Evolutionary conservation across 1,140 invertebrate genomes (phyloP).

Genomic region (Charaxes varanes): DNA sequence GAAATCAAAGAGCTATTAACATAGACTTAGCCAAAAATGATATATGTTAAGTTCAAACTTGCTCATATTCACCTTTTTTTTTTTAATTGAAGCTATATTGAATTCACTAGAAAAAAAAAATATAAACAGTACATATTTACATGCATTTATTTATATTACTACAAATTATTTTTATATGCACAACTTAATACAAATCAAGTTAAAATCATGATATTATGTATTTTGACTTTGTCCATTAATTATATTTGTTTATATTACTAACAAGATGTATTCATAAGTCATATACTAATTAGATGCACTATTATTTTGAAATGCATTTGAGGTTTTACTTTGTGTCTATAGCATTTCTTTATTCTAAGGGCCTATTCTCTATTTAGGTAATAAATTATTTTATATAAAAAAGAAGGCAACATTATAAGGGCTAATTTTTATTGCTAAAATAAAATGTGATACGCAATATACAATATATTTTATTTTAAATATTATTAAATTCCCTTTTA

Average conservation of each 20-base stretch:
- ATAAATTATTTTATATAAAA: conserved; percentile 60
- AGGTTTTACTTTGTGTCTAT: conserved; percentile 16
- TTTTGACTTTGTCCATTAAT: conserved; percentile 63
- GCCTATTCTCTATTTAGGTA: conserved; percentile 56
- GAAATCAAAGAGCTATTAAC: conserved; percentile 86
- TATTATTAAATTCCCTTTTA: too few species aligned
- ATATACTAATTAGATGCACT: conserved; percentile 14
- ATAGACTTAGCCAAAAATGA: conserved; percentile 34
- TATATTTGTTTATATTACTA: conserved; percentile 29
- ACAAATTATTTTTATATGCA: conserved; percentile 66
- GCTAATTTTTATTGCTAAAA: conserved; percentile 64
- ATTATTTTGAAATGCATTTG: conserved; percentile 16
- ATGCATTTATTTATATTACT: conserved; percentile 69
- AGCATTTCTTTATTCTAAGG: conserved; percentile 31
- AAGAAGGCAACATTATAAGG: conserved; percentile 44
- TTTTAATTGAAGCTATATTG: conserved; percentile 48
- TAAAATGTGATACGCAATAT: conserved; percentile 37
- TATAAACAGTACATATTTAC: conserved; percentile 54
- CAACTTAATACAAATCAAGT: conserved; percentile 31
- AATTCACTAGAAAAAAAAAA: conserved; percentile 38
- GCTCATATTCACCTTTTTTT: conserved; percentile 47
- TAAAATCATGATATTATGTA: conserved; percentile 37
- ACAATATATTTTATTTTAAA: conserved; percentile 28
- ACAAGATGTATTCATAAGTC: conserved; percentile 10
- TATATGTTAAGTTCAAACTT: conserved; percentile 23